These are phyloP conservation scores for Caenorhabditis angaria DNA, from an alignment of 2,888 invertebrate species.

Conservation along the genomic window DNA sequence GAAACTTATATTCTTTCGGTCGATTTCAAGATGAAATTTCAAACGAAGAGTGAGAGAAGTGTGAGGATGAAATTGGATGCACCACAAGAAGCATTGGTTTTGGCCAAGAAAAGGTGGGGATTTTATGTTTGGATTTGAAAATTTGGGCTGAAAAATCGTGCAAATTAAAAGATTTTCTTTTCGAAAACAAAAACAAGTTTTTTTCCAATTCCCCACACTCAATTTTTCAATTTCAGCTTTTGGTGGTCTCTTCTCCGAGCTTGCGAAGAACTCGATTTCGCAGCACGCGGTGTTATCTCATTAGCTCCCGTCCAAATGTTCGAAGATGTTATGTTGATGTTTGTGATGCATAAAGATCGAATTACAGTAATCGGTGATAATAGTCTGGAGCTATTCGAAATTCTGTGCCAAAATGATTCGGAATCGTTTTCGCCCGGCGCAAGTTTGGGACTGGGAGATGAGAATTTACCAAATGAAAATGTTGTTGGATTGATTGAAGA, in stretches of 20 bases:
- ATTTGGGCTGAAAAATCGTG: no score
- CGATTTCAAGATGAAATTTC: conserved; percentile 36
- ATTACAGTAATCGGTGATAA: conserved; percentile 34
- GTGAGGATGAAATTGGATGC: conserved; percentile 29
- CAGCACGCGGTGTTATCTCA: conserved; percentile 29
- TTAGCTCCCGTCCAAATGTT: conserved; percentile 28
- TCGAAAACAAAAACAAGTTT: not conserved
- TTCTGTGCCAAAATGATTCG: not conserved
- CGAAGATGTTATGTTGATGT: conserved; percentile 31
- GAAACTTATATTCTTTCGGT: conserved; percentile 20
- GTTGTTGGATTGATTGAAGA: conserved; percentile 33
- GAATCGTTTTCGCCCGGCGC: not conserved
- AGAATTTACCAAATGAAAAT: conserved; percentile 14
- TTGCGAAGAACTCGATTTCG: conserved; percentile 39
- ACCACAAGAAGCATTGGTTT: conserved; percentile 16
- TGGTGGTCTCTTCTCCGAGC: conserved; percentile 43
- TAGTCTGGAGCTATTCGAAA: conserved; percentile 23
- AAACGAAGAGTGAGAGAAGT: conserved; percentile 31
- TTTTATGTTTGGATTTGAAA: not conserved
- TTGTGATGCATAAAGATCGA: conserved; percentile 30
- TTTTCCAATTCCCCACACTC: no score
- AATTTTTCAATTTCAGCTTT: conserved; percentile 25
- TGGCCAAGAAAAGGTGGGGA: not conserved
- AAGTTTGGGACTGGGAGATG: not conserved
- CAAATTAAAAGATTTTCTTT: no score